phyloP scores from a whole-genome alignment of 1,140 invertebrate species.

The Penaeus chinensis region DNA sequence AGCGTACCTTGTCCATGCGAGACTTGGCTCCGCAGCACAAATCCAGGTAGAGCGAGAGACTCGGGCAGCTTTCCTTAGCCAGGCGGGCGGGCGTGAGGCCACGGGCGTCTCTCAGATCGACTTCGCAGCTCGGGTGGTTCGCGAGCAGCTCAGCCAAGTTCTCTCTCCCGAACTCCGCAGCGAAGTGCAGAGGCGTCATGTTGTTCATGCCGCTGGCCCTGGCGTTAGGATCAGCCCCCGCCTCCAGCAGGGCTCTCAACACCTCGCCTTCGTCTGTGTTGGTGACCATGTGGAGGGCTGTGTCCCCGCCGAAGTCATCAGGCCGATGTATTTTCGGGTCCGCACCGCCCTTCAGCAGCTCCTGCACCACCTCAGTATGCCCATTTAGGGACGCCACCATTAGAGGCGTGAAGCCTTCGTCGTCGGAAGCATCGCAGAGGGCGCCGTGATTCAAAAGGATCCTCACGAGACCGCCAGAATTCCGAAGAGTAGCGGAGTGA shows the following conservation, averaged over 20 bases:
- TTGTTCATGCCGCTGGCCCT: not conserved
- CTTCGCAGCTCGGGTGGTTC: not conserved
- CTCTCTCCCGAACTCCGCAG: not conserved
- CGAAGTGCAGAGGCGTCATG: slow-evolving; percentile 27
- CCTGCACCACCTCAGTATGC: not conserved
- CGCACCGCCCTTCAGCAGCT: not conserved
- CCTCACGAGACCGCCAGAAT: not conserved
- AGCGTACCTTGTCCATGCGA: not conserved
- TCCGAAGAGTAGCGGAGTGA: slow-evolving; percentile 19
- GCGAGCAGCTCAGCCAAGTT: not conserved
- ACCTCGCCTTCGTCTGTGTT: not conserved
- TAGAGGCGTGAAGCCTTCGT: slow-evolving; percentile 24
- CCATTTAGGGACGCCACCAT: slow-evolving; percentile 46
- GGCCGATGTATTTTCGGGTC: not conserved
- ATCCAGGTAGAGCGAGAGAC: not conserved
- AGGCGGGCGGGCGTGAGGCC: slow-evolving; percentile 1
- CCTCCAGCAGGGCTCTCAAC: slow-evolving; percentile 15
- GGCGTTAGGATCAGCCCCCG: slow-evolving; percentile 30
- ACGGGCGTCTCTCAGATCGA: not conserved
- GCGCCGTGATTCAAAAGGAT: not conserved
- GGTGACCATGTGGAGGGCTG: slow-evolving; percentile 33
- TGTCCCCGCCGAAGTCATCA: not conserved
- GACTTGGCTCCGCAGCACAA: not conserved
- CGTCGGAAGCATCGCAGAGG: not conserved
- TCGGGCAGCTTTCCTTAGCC: not conserved